Evolutionary conservation across 2,888 invertebrate species (phyloP).

Genomic region (Leptopterna dolabrata): DNA sequence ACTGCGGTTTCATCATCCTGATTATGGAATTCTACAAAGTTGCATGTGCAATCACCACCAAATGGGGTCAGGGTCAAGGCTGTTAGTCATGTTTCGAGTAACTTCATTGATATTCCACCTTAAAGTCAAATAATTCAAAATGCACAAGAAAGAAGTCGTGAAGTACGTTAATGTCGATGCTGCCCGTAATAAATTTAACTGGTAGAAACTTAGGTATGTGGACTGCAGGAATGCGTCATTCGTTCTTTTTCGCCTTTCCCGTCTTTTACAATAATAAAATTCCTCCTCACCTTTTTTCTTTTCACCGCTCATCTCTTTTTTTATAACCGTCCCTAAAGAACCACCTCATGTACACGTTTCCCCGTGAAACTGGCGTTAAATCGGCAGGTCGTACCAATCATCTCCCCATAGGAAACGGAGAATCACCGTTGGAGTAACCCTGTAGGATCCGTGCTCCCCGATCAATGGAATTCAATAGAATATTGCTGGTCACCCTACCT

Average conservation of each 20-base stretch:
- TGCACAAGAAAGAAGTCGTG: too few species aligned
- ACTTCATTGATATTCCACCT: too few species aligned
- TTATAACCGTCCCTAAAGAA: neutral
- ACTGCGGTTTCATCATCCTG: too few species aligned
- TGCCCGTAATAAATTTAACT: too few species aligned
- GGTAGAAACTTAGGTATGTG: neutral
- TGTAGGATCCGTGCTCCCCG: neutral
- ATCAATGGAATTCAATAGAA: neutral
- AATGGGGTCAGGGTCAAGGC: too few species aligned
- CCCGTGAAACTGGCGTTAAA: slow-evolving; percentile 2
- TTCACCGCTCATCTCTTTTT: neutral
- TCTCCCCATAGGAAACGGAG: neutral
- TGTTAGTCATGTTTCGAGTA: too few species aligned
- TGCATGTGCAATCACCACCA: too few species aligned
- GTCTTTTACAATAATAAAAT: neutral
- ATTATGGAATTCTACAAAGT: too few species aligned
- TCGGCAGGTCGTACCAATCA: neutral
- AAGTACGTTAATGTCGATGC: too few species aligned
- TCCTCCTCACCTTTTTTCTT: neutral
- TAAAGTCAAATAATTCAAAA: too few species aligned
- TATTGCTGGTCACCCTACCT: neutral
- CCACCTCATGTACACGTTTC: neutral
- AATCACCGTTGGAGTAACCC: neutral
- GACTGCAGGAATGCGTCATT: neutral
- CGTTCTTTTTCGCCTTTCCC: neutral